Evolutionary conservation across 2,797 vertebrate species (phyloP).

Genomic region (Remorina albescens): DNA sequence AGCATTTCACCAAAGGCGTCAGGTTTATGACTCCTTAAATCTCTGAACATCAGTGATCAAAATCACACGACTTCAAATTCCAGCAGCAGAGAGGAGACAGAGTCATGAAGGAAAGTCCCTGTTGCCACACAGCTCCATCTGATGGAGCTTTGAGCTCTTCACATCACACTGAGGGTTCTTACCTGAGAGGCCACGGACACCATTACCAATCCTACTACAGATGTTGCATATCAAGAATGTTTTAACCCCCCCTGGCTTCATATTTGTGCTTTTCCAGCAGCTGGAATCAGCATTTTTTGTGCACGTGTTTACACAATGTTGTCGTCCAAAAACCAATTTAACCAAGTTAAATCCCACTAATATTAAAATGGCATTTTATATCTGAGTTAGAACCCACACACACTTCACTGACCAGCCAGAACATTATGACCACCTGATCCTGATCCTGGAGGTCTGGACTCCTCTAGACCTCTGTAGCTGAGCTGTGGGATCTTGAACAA

Average conservation of each 20-base stretch:
- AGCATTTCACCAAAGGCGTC: not conserved
- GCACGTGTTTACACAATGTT: not conserved
- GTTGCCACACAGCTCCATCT: constrained; percentile 21
- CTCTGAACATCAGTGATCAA: no score
- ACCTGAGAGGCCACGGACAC: constrained; percentile 24
- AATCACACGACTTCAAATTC: not conserved
- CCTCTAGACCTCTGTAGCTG: no score
- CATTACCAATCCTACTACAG: constrained; percentile 16
- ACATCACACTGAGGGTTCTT: constrained; percentile 18
- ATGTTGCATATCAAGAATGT: no score
- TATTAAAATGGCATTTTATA: not conserved
- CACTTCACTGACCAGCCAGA: not conserved
- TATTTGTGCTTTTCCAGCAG: not conserved
- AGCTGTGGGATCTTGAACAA: no score
- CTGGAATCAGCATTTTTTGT: not conserved
- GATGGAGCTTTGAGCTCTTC: not conserved
- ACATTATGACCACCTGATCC: no score
- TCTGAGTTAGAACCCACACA: not conserved
- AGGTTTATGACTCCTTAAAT: no score
- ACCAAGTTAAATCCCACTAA: not conserved
- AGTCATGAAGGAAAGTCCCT: not conserved
- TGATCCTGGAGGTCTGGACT: no score
- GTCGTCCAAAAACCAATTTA: not conserved
- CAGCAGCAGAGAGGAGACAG: not conserved
- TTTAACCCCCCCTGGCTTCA: no score